These are phyloP conservation scores for Chymomyza costata DNA, from an alignment of 1,140 invertebrate species.

Conservation along the genomic window DNA sequence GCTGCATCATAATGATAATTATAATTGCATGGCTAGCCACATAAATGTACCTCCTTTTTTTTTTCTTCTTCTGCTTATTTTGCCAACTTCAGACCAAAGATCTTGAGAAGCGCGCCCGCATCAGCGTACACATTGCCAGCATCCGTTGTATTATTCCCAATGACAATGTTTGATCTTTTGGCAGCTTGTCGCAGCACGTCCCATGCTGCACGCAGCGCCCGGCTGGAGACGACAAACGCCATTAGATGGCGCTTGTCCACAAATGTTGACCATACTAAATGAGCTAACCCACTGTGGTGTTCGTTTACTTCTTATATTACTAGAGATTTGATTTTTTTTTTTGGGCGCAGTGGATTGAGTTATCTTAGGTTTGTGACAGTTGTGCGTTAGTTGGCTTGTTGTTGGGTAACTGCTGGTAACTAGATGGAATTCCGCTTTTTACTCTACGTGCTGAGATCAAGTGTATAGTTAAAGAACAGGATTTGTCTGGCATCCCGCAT, in stretches of 20 bases:
- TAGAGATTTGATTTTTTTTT: neutral
- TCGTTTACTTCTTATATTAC: neutral
- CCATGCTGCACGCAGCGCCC: neutral
- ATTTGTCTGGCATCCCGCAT: too few relatives aligned
- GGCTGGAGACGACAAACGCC: neutral
- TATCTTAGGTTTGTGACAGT: neutral
- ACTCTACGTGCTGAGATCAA: too few relatives aligned
- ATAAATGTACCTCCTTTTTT: too few relatives aligned
- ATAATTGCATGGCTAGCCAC: neutral
- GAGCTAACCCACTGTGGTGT: too few relatives aligned
- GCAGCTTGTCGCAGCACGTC: neutral
- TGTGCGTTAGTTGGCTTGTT: neutral
- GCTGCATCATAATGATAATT: constrained; percentile 1
- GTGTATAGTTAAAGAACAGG: too few relatives aligned
- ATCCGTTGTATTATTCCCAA: neutral
- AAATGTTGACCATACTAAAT: too few relatives aligned
- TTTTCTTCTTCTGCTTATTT: too few relatives aligned
- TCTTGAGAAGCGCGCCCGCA: neutral
- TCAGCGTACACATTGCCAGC: neutral
- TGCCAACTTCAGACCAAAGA: neutral
- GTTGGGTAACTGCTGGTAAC: too few relatives aligned
- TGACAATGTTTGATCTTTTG: neutral
- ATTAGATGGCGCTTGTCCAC: constrained; percentile 3
- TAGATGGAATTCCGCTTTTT: too few relatives aligned
- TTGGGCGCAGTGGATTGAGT: neutral